phyloP scores from a whole-genome alignment of 2,888 invertebrate species.

The Perizoma affinitatum region DNA sequence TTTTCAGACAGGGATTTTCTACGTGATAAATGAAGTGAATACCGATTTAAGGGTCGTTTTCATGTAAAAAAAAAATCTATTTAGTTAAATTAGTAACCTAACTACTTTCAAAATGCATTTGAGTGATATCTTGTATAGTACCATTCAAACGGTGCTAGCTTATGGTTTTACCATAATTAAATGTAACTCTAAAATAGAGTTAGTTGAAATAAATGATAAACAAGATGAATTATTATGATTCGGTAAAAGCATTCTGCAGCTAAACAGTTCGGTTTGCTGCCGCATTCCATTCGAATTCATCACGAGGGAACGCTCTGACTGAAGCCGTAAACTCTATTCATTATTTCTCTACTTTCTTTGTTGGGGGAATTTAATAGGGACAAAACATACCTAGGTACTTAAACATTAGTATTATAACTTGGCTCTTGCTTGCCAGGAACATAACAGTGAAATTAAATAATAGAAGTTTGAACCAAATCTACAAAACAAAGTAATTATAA shows the following conservation, averaged over 20 bases:
- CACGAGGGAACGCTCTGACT: slow-evolving; percentile 18
- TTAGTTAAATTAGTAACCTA: too few relatives aligned
- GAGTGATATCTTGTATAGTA: too few relatives aligned
- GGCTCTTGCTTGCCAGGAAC: not conserved
- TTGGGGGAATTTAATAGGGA: slow-evolving; percentile 1
- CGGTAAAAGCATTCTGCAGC: slow-evolving; percentile 29
- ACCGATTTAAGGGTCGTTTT: too few relatives aligned
- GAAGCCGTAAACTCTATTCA: slow-evolving; percentile 24
- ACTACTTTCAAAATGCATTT: too few relatives aligned
- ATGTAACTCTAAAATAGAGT: slow-evolving; percentile 1
- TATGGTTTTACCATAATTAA: not conserved
- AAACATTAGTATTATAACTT: not conserved
- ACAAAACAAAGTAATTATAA: too few relatives aligned
- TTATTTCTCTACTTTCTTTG: slow-evolving; percentile 19
- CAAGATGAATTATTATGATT: slow-evolving; percentile 26
- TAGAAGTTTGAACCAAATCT: too few relatives aligned
- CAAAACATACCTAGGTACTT: not conserved
- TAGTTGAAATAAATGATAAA: slow-evolving; percentile 18
- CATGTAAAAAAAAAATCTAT: too few relatives aligned
- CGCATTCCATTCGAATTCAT: slow-evolving; percentile 32
- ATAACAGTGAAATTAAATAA: not conserved
- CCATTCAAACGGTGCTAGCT: too few relatives aligned
- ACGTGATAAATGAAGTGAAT: too few relatives aligned
- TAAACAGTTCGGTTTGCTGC: slow-evolving; percentile 24
- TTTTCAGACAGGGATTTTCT: too few relatives aligned